Conservation (phyloP, 2,888 invertebrate genomes). For the Drosophila paucipuncta region DNA sequence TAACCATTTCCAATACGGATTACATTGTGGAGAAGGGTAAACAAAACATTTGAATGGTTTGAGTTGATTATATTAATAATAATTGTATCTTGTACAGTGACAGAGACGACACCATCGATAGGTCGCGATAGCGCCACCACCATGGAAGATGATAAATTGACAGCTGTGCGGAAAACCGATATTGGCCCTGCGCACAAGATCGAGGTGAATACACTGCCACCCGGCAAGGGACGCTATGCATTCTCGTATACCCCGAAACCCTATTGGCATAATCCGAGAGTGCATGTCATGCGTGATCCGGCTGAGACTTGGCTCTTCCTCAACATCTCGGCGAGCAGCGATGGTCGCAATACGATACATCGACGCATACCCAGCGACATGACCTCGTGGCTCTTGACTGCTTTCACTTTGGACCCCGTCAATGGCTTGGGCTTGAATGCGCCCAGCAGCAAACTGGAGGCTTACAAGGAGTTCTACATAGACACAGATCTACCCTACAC, state of each 20-base stretch:
- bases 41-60: no score
- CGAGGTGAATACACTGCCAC: conserved; percentile 90
- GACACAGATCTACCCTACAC: conserved; percentile 94
- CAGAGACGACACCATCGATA: conserved; percentile 68
- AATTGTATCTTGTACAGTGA: conserved; percentile 52
- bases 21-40: conserved; percentile 79
- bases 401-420: conserved; percentile 92
- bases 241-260: conserved; percentile 95
- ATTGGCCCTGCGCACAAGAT: conserved; percentile 85
- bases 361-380: conserved; percentile 92
- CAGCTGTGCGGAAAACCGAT: conserved; percentile 84
- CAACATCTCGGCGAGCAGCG: conserved; percentile 91
- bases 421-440: conserved; percentile 92
- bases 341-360: conserved; percentile 87
- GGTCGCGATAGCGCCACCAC: conserved; percentile 51
- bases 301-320: conserved; percentile 93
- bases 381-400: conserved; percentile 93
- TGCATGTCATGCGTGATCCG: conserved; percentile 91
- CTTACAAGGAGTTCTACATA: conserved; percentile 94
- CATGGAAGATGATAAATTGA: conserved; percentile 80
- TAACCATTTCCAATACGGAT: conserved; percentile 84
- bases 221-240: conserved; percentile 95
- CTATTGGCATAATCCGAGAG: conserved; percentile 92
- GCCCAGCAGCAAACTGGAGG: conserved; percentile 88
- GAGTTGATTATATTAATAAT: neutral